Evolutionary conservation across 1,140 invertebrate genomes (phyloP).

Genomic region (Archivesica marissinica): DNA sequence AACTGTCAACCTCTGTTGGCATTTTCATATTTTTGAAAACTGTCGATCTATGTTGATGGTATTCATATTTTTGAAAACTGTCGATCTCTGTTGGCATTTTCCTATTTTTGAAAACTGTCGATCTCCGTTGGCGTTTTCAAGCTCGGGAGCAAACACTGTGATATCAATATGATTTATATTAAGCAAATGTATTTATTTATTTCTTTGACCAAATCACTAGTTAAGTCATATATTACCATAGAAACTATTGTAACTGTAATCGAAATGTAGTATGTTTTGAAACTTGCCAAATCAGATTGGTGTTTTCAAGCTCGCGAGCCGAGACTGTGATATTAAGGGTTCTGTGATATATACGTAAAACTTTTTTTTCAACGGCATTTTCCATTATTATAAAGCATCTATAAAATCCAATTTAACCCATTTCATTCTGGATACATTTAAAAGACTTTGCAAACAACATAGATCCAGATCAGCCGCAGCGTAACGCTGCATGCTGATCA

Average conservation of each 20-base stretch:
- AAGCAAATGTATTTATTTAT: background rate
- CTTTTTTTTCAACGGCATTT: background rate
- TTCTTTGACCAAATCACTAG: background rate
- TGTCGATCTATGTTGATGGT: no score
- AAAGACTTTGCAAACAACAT: no score
- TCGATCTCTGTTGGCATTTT: background rate
- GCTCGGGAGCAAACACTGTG: slow-evolving; percentile 1
- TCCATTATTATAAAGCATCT: background rate
- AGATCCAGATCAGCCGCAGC: background rate
- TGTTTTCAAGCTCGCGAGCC: background rate
- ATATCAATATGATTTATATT: background rate
- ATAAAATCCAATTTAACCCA: no score
- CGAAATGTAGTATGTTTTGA: background rate
- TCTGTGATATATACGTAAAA: background rate
- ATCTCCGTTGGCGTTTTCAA: background rate
- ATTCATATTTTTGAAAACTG: background rate
- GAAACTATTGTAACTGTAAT: background rate
- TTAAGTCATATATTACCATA: background rate
- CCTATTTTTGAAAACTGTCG: background rate
- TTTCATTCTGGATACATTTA: no score
- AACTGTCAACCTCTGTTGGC: no score
- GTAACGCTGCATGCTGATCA: background rate
- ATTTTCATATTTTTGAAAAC: background rate
- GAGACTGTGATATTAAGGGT: slow-evolving; percentile 10
- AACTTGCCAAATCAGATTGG: background rate